Percentiles rank a stretch among this genome's conserved stretches.
Evolutionary conservation across 2,797 vertebrate species (phyloP).

Genomic region (Sciurus carolinensis): DNA sequence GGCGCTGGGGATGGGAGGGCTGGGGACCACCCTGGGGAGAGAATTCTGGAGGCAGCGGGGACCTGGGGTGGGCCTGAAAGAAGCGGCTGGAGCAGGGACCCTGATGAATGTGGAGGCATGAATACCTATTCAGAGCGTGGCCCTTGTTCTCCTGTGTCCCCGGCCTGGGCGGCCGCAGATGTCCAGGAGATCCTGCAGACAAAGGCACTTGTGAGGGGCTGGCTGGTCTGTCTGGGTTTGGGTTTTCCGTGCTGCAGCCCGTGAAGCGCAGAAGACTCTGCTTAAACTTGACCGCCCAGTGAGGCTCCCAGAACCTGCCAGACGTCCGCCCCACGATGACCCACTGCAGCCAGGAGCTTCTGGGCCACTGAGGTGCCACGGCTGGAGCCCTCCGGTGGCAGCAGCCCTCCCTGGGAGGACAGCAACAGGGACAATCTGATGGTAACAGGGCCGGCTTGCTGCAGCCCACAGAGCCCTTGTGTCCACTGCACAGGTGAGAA

Average conservation of each 20-base stretch:
- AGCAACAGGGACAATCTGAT: neutral
- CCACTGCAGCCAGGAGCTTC: rapidly evolving
- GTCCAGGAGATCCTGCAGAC: neutral
- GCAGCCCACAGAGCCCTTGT: neutral
- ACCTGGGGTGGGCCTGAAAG: neutral
- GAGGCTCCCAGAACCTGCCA: neutral
- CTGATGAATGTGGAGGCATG: neutral
- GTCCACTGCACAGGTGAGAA: rapidly evolving
- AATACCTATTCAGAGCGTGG: conserved; percentile 24
- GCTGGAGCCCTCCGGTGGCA: rapidly evolving
- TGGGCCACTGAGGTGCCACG: neutral
- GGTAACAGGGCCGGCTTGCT: too few species aligned
- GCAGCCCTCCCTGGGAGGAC: neutral
- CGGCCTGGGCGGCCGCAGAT: neutral
- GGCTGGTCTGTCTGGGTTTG: neutral
- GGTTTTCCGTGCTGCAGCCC: neutral
- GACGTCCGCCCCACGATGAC: neutral
- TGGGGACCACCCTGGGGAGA: conserved; percentile 25
- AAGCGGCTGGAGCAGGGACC: neutral
- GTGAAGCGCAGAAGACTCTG: neutral
- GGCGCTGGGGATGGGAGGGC: neutral
- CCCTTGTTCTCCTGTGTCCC: neutral
- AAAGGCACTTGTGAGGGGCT: neutral
- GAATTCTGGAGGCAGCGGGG: neutral
- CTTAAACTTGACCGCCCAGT: conserved; percentile 14